Evolutionary conservation across 37 sponge, comb jelly and placozoan genomes (phyloP).

Genomic region (Lycopodina hypogea): DNA sequence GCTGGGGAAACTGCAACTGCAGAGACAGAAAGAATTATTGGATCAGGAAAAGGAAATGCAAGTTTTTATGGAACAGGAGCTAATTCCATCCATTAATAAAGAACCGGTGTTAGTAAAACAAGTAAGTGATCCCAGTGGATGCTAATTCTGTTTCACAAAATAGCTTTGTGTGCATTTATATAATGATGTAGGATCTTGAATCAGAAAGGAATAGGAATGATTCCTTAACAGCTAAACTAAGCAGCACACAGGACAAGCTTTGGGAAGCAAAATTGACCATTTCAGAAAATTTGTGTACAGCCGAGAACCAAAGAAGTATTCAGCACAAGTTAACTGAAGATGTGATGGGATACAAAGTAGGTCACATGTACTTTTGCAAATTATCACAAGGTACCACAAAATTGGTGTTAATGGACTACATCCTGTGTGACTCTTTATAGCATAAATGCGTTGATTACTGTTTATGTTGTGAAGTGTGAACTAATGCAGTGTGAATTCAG

Average conservation of each 20-base stretch:
- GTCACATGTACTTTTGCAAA: not conserved
- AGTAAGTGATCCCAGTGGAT: slow-evolving; percentile 5
- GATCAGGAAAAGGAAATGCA: slow-evolving; percentile 24
- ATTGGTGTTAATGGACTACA: no score
- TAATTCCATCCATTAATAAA: not conserved
- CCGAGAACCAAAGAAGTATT: slow-evolving; percentile 6
- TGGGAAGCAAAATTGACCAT: not conserved
- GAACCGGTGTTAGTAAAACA: slow-evolving; percentile 4
- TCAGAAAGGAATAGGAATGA: not conserved
- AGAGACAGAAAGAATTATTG: slow-evolving; percentile 10
- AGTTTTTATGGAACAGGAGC: not conserved
- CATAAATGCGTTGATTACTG: no score
- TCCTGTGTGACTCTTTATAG: no score
- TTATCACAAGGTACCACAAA: not conserved
- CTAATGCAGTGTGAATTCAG: no score
- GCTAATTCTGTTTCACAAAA: no score
- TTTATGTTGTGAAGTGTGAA: no score
- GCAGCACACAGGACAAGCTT: not conserved
- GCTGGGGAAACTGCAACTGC: not conserved
- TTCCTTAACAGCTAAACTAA: not conserved
- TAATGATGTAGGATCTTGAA: not conserved
- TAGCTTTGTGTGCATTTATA: not conserved
- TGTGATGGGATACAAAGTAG: slow-evolving; percentile 16
- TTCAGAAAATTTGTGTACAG: not conserved
- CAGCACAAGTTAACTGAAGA: not conserved